A percentile compares a stretch with the other conserved stretches of the same genome.
These are phyloP conservation scores for Semnopithecus entellus DNA, from an alignment of 2,113 vertebrate species.

Conservation along the genomic window DNA sequence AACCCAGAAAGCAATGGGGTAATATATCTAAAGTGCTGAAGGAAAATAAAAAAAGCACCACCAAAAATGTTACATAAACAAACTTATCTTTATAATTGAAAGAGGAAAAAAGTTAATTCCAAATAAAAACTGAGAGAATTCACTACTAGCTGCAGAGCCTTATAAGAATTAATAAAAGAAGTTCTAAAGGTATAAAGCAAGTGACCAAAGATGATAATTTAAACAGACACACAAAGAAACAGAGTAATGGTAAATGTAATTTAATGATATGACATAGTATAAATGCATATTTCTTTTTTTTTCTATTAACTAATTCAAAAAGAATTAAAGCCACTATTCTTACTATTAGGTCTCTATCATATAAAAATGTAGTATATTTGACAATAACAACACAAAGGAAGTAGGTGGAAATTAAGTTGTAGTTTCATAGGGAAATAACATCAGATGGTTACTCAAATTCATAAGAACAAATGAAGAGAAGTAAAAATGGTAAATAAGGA, in stretches of 20 bases:
- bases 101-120: background rate
- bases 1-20: background rate
- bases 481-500: background rate
- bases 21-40: background rate
- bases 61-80: background rate
- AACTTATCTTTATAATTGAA: background rate
- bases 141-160: background rate
- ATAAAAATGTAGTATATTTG: background rate
- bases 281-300: background rate
- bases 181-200: background rate
- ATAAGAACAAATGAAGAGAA: background rate
- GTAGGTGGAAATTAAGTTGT: background rate
- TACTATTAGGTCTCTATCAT: background rate
- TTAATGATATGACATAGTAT: background rate
- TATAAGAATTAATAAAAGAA: background rate
- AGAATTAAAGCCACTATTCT: background rate
- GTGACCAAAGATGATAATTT: background rate
- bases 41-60: background rate
- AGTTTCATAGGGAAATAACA: background rate
- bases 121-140: background rate
- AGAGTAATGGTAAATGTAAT: background rate
- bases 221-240: background rate
- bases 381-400: background rate
- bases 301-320: background rate
- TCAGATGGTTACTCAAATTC: background rate